These are phyloP conservation scores for Magallana angulata DNA, from an alignment of 1,140 invertebrate genomes.

Conservation along the genomic window DNA sequence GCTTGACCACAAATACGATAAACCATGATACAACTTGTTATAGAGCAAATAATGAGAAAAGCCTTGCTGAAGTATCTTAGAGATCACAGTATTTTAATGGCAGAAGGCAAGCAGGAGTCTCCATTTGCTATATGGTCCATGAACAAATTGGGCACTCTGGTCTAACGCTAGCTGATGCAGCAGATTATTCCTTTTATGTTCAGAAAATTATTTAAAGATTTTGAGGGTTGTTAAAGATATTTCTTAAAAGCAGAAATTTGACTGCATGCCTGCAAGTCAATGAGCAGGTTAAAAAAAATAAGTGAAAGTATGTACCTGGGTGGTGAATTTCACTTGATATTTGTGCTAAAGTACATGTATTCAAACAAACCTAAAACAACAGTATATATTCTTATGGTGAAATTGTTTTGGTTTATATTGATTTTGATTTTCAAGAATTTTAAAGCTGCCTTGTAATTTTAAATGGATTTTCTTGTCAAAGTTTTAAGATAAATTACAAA, in stretches of 20 bases:
- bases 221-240: too few relatives aligned
- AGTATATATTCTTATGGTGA: too few relatives aligned
- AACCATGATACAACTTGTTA: neutral
- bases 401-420: too few relatives aligned
- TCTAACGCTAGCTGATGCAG: too few relatives aligned
- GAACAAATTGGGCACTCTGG: neutral
- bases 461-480: neutral
- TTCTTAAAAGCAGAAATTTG: too few relatives aligned
- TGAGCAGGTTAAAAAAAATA: too few relatives aligned
- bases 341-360: too few relatives aligned
- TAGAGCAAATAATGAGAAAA: neutral
- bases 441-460: neutral
- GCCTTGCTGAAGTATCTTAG: neutral
- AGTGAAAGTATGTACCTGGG: too few relatives aligned
- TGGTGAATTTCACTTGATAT: too few relatives aligned
- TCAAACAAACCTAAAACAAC: too few relatives aligned
- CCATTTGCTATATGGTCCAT: neutral
- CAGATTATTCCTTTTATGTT: neutral
- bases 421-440: too few relatives aligned
- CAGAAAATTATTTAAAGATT: neutral
- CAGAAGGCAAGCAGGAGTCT: slow-evolving; percentile 9
- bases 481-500: neutral
- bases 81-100: neutral
- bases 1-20: slow-evolving; percentile 26
- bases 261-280: too few relatives aligned